Conservation (phyloP, 2,888 invertebrate species). For the Bombyx huttoni region DNA sequence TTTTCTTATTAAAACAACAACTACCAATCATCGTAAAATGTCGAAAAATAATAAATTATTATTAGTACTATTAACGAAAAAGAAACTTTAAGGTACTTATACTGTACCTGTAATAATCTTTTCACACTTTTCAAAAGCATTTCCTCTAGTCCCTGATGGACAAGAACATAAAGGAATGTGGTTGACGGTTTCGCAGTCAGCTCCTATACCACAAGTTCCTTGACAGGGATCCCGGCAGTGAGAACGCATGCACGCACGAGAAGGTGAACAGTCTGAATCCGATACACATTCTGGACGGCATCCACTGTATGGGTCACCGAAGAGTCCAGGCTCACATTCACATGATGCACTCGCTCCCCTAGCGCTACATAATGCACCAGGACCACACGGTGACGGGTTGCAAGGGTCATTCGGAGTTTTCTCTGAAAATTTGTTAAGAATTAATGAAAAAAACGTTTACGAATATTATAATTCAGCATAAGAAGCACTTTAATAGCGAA, state of each 20-base stretch:
- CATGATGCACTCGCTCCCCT: conserved; percentile 80
- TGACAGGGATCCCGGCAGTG: conserved; percentile 88
- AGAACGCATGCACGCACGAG: conserved; percentile 85
- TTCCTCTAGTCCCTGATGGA: conserved; percentile 78
- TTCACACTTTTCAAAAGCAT: conserved; percentile 78
- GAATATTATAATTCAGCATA: conserved; percentile 10
- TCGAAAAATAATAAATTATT: no score
- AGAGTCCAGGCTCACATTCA: conserved; percentile 79
- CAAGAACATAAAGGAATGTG: conserved; percentile 81
- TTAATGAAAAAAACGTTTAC: background rate
- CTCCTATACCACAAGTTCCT: conserved; percentile 87
- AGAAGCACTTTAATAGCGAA: conserved; percentile 34
- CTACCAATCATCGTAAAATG: no score
- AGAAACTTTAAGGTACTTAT: no score
- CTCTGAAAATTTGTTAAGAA: conserved; percentile 28
- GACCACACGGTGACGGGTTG: conserved; percentile 86
- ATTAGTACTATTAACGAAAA: no score
- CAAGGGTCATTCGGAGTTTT: conserved; percentile 78
- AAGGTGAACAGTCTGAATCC: conserved; percentile 89
- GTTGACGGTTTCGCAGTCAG: conserved; percentile 81
- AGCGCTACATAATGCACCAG: conserved; percentile 85
- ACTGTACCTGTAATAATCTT: conserved; percentile 38
- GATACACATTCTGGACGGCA: conserved; percentile 89
- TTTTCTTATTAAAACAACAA: no score
- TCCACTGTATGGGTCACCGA: conserved; percentile 82